Percentiles rank a stretch among this genome's conserved stretches.
Conservation (phyloP, 2,797 vertebrate genomes). For the Ctenopoma multispine region DNA sequence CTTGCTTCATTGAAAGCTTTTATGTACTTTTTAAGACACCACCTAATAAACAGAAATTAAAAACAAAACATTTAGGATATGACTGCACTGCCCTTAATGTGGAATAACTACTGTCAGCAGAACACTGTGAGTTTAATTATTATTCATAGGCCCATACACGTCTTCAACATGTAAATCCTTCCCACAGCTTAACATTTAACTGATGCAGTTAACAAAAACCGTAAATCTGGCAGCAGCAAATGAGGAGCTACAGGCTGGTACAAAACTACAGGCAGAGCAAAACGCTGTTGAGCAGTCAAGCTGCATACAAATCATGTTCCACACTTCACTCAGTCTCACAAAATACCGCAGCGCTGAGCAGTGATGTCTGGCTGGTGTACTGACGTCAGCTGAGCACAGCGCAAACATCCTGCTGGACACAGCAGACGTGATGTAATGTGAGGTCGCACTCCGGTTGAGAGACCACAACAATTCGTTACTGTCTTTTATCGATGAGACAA, state of each 20-base stretch:
- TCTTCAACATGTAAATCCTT: neutral
- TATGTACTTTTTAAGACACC: neutral
- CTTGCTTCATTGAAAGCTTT: neutral
- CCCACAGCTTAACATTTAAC: constrained; percentile 1
- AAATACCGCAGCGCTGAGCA: constrained; percentile 34
- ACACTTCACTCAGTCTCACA: constrained; percentile 21
- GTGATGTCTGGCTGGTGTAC: constrained; percentile 50
- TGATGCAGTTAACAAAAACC: constrained; percentile 8
- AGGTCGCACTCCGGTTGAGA: constrained; percentile 48
- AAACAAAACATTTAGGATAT: neutral
- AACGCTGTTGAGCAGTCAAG: constrained; percentile 9
- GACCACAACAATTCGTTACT: constrained; percentile 43
- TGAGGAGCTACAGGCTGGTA: neutral
- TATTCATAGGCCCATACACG: neutral
- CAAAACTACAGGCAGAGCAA: constrained; percentile 13
- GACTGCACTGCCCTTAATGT: neutral
- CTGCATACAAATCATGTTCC: constrained; percentile 44
- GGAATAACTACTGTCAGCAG: neutral
- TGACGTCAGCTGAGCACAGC: constrained; percentile 63
- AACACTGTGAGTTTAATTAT: neutral
- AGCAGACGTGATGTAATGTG: constrained; percentile 63
- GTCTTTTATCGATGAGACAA: constrained; percentile 32
- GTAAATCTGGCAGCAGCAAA: constrained; percentile 18
- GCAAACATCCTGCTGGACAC: constrained; percentile 56
- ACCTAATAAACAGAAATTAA: neutral